Conservation (phyloP, 2,113 vertebrate genomes). For the Prunella himalayana region DNA sequence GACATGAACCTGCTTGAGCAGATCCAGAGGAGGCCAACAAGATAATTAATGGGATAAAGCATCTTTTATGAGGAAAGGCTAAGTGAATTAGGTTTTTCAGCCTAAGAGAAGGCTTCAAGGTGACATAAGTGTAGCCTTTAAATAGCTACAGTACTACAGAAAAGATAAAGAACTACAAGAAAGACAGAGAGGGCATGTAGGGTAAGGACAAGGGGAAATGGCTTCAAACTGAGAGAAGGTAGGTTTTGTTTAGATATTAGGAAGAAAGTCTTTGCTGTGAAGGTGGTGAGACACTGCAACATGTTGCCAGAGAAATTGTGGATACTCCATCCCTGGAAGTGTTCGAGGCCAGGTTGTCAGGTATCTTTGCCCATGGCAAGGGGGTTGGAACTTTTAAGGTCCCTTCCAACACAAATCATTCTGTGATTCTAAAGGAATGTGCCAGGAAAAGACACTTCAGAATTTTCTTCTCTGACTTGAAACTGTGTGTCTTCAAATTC, state of each 20-base stretch:
- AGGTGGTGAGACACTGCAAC: neutral
- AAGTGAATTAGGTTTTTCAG: neutral
- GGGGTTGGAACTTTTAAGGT: neutral
- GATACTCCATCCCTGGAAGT: neutral
- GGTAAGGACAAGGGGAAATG: too few species aligned
- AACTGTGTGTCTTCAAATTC: neutral
- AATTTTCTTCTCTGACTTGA: neutral
- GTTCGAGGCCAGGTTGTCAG: neutral
- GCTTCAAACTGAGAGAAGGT: neutral
- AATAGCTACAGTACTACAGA: neutral
- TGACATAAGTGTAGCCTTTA: neutral
- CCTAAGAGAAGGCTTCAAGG: neutral
- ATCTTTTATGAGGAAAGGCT: neutral
- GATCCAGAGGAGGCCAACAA: neutral
- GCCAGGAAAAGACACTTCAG: neutral
- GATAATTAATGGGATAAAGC: too few species aligned
- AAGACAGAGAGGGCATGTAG: neutral
- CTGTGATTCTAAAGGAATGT: neutral
- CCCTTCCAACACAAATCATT: neutral
- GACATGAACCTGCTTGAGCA: accelerated
- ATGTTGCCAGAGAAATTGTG: neutral
- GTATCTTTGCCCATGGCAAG: neutral
- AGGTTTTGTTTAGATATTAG: neutral
- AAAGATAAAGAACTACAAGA: neutral
- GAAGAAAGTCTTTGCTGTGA: neutral